phyloP scores from a whole-genome alignment of 2,113 vertebrate species.

The Lanius collurio region DNA sequence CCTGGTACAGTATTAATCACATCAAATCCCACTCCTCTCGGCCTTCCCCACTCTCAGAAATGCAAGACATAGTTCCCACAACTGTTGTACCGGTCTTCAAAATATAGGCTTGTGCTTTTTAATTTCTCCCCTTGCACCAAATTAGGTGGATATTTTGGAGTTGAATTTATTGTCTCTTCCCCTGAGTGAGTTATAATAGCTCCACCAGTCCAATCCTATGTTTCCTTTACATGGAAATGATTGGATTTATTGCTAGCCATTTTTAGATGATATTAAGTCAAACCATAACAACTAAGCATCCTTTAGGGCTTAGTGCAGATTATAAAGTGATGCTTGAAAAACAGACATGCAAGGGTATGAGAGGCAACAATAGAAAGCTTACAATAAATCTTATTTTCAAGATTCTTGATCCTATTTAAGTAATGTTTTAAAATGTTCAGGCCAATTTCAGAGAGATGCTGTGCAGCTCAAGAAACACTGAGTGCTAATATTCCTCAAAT shows the following conservation, averaged over 20 bases:
- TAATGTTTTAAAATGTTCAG: constrained; percentile 2
- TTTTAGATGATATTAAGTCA: constrained; percentile 55
- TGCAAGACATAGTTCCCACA: not conserved
- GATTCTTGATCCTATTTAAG: constrained; percentile 36
- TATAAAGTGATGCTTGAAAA: constrained; percentile 44
- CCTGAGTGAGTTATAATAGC: not conserved
- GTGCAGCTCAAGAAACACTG: not conserved
- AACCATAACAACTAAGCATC: constrained; percentile 43
- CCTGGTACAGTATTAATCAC: not conserved
- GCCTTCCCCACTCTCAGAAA: not conserved
- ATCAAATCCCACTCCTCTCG: not conserved
- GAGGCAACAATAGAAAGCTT: constrained; percentile 42
- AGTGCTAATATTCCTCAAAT: not conserved
- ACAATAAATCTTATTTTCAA: constrained; percentile 31
- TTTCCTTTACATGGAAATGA: constrained; percentile 38
- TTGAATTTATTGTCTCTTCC: constrained; percentile 22
- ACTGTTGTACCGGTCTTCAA: not conserved
- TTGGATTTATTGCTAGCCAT: constrained; percentile 50
- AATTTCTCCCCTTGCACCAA: not conserved
- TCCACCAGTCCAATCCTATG: not conserved
- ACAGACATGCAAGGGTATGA: not conserved
- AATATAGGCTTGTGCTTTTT: not conserved
- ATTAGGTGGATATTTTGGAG: constrained; percentile 1
- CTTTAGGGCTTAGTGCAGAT: constrained; percentile 38
- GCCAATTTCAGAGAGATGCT: not conserved